These are phyloP conservation scores for Phenacoccus solenopsis DNA, from an alignment of 1,140 invertebrate genomes.

Conservation along the genomic window DNA sequence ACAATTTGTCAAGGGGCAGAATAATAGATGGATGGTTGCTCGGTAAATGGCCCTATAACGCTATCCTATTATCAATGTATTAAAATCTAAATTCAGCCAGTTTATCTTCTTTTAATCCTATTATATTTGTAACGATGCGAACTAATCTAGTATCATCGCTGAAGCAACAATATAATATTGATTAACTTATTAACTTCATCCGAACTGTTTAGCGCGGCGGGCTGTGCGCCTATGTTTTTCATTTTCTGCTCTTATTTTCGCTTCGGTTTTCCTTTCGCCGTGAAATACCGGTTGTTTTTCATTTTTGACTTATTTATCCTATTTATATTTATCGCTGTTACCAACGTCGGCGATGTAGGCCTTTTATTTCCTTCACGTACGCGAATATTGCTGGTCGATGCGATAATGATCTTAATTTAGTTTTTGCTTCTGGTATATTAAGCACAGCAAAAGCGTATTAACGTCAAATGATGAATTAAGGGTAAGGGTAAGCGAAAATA, in stretches of 20 bases:
- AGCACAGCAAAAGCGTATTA: too few relatives aligned
- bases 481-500: too few relatives aligned
- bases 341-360: not conserved
- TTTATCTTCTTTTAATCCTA: slow-evolving; percentile 18
- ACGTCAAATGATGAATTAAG: too few relatives aligned
- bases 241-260: not conserved
- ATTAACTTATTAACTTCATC: slow-evolving; percentile 13
- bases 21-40: slow-evolving; percentile 16
- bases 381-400: not conserved
- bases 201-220: slow-evolving; percentile 10
- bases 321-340: not conserved
- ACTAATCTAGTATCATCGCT: slow-evolving; percentile 15
- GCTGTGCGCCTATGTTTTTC: not conserved
- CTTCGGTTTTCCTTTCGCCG: not conserved
- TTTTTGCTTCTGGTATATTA: not conserved
- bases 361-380: not conserved
- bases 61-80: slow-evolving; percentile 15
- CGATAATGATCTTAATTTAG: not conserved
- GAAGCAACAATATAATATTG: slow-evolving; percentile 18
- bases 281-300: not conserved
- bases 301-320: slow-evolving; percentile 3
- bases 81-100: slow-evolving; percentile 13
- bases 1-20: slow-evolving; percentile 10
- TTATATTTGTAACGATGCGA: slow-evolving; percentile 10
- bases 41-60: slow-evolving; percentile 13